phyloP scores from a whole-genome alignment of 2,797 vertebrate genomes.

The Sitta carolinensis region DNA sequence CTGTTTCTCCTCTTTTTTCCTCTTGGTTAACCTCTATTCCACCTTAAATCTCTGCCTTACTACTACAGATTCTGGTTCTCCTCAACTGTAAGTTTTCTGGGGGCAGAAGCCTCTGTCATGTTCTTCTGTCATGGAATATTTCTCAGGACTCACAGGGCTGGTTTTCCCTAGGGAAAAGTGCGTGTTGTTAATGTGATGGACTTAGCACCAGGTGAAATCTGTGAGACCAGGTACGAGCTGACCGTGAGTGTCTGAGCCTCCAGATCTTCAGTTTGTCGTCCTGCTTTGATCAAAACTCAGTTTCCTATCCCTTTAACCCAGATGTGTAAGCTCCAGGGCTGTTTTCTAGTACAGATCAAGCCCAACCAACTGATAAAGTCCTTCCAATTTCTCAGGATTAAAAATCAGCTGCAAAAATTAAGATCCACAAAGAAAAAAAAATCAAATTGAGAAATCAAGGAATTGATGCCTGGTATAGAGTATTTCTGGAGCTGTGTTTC shows the following conservation, averaged over 20 bases:
- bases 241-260: fast-evolving
- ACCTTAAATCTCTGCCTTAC: fast-evolving
- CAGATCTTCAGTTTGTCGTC: not conserved
- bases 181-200: not conserved
- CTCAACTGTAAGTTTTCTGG: not conserved
- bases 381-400: not conserved
- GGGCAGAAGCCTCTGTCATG: not conserved
- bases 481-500: not conserved
- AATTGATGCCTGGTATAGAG: not conserved
- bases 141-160: not conserved
- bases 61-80: not conserved
- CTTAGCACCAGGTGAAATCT: not conserved
- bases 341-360: not conserved
- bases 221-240: fast-evolving
- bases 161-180: not conserved
- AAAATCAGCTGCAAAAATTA: not conserved
- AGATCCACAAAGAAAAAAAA: not conserved
- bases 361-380: not conserved
- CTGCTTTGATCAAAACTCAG: not conserved
- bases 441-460: not conserved
- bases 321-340: not conserved
- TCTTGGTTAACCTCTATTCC: not conserved
- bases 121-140: not conserved
- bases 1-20: not conserved
- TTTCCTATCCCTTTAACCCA: not conserved